Percentiles rank a stretch among this genome's conserved stretches.
phyloP scores from a whole-genome alignment of 1,140 invertebrate species.

The Rhizoglyphus robini region DNA sequence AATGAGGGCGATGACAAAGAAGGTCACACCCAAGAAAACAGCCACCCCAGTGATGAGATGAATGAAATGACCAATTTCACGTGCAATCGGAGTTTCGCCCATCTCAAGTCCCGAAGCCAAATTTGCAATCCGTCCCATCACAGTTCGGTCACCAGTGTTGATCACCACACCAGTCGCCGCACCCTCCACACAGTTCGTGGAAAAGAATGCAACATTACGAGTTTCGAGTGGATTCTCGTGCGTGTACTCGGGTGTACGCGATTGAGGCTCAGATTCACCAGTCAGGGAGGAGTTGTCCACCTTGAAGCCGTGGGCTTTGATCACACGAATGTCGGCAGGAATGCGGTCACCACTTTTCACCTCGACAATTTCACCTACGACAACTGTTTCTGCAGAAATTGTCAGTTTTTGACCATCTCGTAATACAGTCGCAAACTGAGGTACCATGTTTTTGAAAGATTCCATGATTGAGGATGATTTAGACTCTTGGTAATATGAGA shows the following conservation, averaged over 20 bases:
- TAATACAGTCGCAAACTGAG: slow-evolving; percentile 82
- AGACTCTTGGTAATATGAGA: slow-evolving; percentile 95
- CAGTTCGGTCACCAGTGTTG: slow-evolving; percentile 90
- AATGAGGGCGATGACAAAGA: slow-evolving; percentile 94
- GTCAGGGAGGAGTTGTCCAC: slow-evolving; percentile 61
- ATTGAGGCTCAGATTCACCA: slow-evolving; percentile 90
- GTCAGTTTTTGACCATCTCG: slow-evolving; percentile 84
- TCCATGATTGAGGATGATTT: slow-evolving; percentile 70
- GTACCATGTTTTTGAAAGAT: slow-evolving; percentile 44
- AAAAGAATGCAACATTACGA: slow-evolving; percentile 92
- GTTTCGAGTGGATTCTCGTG: slow-evolving; percentile 92
- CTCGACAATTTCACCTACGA: slow-evolving; percentile 82
- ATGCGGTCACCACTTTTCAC: slow-evolving; percentile 89
- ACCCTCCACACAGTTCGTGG: slow-evolving; percentile 90
- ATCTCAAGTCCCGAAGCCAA: slow-evolving; percentile 89
- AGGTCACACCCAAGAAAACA: slow-evolving; percentile 90
- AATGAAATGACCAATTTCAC: slow-evolving; percentile 98
- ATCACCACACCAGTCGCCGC: slow-evolving; percentile 90
- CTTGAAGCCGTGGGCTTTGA: slow-evolving; percentile 77
- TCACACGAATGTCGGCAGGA: slow-evolving; percentile 81
- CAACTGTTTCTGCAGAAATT: slow-evolving; percentile 72
- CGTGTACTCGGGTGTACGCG: slow-evolving; percentile 73
- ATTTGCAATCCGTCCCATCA: slow-evolving; percentile 96
- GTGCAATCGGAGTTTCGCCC: slow-evolving; percentile 91
- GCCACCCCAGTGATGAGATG: slow-evolving; percentile 96